Evolutionary conservation across 2,888 invertebrate species (phyloP).

Genomic region (Gryllus longicercus): DNA sequence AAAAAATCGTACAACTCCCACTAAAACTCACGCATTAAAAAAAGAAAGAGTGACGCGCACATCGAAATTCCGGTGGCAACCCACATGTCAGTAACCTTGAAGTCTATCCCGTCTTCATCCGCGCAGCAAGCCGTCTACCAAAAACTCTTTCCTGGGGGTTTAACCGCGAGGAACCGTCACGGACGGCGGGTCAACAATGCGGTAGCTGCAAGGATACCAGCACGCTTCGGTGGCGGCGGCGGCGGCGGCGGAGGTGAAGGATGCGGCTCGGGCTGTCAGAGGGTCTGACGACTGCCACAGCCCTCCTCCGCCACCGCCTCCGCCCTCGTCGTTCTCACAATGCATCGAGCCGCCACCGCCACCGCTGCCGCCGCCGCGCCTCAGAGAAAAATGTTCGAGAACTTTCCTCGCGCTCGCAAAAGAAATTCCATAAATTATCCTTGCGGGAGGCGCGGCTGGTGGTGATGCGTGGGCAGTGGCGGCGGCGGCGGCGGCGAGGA

Average conservation of each 20-base stretch:
- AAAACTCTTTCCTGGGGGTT: not conserved
- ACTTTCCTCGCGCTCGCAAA: not conserved
- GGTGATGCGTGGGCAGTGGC: not conserved
- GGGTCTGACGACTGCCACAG: not conserved
- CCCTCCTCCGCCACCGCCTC: not conserved
- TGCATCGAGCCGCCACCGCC: not conserved
- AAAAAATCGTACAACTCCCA: too few relatives aligned
- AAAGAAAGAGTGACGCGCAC: too few relatives aligned
- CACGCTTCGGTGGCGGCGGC: not conserved
- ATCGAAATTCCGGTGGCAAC: too few relatives aligned
- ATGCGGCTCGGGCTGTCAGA: too few relatives aligned
- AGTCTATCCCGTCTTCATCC: too few relatives aligned
- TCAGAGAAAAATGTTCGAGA: constrained; percentile 8
- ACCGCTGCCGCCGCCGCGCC: not conserved
- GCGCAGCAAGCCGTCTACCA: too few relatives aligned
- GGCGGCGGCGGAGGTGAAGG: not conserved
- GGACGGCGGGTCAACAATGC: not conserved
- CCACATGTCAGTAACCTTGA: too few relatives aligned
- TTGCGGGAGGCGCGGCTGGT: not conserved
- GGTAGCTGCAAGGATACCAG: not conserved
- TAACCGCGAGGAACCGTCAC: not conserved
- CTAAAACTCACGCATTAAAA: too few relatives aligned
- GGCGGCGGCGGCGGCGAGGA: not conserved
- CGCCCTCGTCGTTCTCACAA: not conserved
- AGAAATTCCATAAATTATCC: constrained; percentile 17